Evolutionary conservation across 2,113 vertebrate species (phyloP).

Genomic region (Ondatra zibethicus): DNA sequence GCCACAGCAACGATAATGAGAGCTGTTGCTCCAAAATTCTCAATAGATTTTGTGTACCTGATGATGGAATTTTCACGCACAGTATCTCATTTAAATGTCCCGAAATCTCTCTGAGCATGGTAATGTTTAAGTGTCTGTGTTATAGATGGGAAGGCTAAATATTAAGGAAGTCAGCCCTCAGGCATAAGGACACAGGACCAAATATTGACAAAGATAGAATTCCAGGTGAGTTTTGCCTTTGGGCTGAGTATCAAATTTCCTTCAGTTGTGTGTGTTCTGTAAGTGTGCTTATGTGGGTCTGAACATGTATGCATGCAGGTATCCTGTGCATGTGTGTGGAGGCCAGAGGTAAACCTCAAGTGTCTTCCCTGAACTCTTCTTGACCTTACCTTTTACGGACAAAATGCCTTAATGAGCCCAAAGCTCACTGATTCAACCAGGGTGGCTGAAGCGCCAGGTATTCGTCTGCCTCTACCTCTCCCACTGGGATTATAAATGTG

Average conservation of each 20-base stretch:
- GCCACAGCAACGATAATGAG: background rate
- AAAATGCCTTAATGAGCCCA: background rate
- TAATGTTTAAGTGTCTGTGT: background rate
- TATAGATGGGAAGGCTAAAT: background rate
- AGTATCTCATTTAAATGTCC: slow-evolving; percentile 15
- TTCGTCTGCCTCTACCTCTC: background rate
- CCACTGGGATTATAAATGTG: background rate
- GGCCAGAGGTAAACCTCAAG: background rate
- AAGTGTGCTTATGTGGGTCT: background rate
- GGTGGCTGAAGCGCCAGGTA: too few relatives aligned
- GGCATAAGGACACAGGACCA: background rate
- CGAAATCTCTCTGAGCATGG: background rate
- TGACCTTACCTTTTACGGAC: background rate
- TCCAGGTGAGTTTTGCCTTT: background rate
- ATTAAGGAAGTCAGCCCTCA: background rate
- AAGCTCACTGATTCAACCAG: background rate
- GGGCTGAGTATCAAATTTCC: background rate
- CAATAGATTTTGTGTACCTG: background rate
- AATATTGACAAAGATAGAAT: background rate
- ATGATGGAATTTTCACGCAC: background rate
- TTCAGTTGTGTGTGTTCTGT: background rate
- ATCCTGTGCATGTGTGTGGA: background rate
- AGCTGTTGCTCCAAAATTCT: background rate
- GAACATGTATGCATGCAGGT: background rate
- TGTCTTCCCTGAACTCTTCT: background rate